A percentile compares a stretch with the other conserved stretches of the same genome.
Conservation (phyloP, 2,797 vertebrate genomes). For the Sebastiscus tertius region DNA sequence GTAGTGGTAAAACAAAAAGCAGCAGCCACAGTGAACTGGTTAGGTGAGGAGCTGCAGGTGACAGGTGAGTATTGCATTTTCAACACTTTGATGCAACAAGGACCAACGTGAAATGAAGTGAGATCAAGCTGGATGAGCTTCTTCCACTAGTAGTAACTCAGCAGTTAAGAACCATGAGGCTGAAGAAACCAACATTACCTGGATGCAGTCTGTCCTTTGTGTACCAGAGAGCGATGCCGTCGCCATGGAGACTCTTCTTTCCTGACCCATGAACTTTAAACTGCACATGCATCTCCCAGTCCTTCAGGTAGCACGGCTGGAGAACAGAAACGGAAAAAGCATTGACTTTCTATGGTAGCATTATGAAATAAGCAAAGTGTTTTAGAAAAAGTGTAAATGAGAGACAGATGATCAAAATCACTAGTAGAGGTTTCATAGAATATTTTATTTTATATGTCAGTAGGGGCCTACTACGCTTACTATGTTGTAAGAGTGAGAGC, state of each 20-base stretch:
- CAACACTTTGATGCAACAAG: background rate
- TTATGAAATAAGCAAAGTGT: too few species aligned
- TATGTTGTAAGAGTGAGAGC: too few species aligned
- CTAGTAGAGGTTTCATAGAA: accelerated
- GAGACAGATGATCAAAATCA: background rate
- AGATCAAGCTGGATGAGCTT: background rate
- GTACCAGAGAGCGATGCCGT: conserved; percentile 97
- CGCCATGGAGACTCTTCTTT: conserved; percentile 97
- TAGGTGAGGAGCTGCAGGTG: background rate
- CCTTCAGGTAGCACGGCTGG: conserved; percentile 95
- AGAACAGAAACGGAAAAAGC: background rate
- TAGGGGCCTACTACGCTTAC: too few species aligned
- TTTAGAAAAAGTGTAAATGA: background rate
- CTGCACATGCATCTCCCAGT: conserved; percentile 98
- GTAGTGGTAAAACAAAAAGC: background rate
- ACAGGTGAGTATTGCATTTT: background rate
- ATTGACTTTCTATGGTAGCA: background rate
- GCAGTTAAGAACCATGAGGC: background rate
- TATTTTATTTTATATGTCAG: background rate
- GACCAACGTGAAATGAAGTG: background rate
- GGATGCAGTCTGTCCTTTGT: conserved; percentile 91
- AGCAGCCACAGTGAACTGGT: background rate
- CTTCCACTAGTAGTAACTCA: background rate
- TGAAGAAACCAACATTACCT: conserved; percentile 76
- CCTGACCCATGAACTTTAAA: conserved; percentile 94